A percentile compares a stretch with the other conserved stretches of the same genome.
These are phyloP conservation scores for Diorhabda elongata DNA, from an alignment of 1,140 invertebrate genomes.

Conservation along the genomic window DNA sequence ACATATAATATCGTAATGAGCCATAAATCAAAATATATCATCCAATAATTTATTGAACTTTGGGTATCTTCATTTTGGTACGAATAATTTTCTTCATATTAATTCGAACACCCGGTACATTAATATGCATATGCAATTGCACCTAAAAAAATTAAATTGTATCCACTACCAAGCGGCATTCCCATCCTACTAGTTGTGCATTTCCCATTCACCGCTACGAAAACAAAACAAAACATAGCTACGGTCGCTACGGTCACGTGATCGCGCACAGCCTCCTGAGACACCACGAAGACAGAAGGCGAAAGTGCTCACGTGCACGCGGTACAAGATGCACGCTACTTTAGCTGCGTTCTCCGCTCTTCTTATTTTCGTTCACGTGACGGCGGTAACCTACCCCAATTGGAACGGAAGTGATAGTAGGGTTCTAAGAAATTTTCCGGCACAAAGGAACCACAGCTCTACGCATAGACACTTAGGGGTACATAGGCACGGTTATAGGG, in stretches of 20 bases:
- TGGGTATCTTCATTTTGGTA: no score
- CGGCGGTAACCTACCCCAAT: neutral
- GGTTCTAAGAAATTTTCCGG: neutral
- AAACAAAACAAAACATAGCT: slow-evolving; percentile 6
- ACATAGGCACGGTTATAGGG: slow-evolving; percentile 1
- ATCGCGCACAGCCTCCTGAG: slow-evolving; percentile 11
- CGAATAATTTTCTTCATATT: no score
- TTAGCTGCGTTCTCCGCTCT: neutral
- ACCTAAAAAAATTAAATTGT: neutral
- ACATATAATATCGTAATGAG: no score
- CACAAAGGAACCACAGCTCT: neutral
- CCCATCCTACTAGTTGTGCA: neutral
- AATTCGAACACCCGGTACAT: neutral
- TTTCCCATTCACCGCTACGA: neutral
- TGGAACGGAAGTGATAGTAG: neutral
- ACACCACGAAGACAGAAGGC: slow-evolving; percentile 16
- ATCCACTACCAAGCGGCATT: slow-evolving; percentile 6
- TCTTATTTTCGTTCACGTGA: neutral
- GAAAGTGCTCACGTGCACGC: slow-evolving; percentile 18
- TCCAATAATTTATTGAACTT: no score
- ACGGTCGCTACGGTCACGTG: slow-evolving; percentile 14
- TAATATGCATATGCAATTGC: neutral
- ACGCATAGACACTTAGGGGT: neutral
- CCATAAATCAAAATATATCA: no score
- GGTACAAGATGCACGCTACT: slow-evolving; percentile 5